These are phyloP conservation scores for Calephelis nemesis DNA, from an alignment of 1,140 invertebrate species.

Conservation along the genomic window DNA sequence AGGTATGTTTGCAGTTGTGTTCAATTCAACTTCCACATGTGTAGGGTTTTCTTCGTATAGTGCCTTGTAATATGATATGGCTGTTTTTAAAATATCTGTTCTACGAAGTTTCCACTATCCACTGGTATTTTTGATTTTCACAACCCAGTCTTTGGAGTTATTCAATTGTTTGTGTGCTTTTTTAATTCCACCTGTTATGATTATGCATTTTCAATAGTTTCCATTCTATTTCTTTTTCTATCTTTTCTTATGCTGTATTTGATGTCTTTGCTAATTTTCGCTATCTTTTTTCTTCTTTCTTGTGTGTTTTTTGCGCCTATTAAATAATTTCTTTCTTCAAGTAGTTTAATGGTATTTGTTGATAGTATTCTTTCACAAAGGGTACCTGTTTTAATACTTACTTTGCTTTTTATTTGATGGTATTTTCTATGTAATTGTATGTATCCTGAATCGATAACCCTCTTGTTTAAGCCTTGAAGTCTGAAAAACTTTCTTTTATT, in stretches of 20 bases:
- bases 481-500: no score
- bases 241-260: conserved; percentile 36
- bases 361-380: no score
- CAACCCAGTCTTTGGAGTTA: conserved; percentile 32
- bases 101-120: conserved; percentile 21
- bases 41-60: conserved; percentile 30
- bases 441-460: no score
- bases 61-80: conserved; percentile 36
- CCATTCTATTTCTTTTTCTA: conserved; percentile 28
- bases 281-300: neutral
- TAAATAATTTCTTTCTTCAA: no score
- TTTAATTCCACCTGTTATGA: conserved; percentile 32
- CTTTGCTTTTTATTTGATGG: no score
- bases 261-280: conserved; percentile 32
- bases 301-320: no score
- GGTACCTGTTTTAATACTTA: no score
- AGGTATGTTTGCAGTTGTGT: conserved; percentile 26
- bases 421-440: no score
- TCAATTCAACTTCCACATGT: conserved; percentile 25
- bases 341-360: no score
- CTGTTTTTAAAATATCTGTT: conserved; percentile 32
- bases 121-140: conserved; percentile 32
- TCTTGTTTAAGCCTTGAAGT: no score
- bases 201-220: conserved; percentile 31
- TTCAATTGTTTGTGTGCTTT: conserved; percentile 38